Conservation (phyloP, 1,140 invertebrate genomes). For the Bombus affinis region DNA sequence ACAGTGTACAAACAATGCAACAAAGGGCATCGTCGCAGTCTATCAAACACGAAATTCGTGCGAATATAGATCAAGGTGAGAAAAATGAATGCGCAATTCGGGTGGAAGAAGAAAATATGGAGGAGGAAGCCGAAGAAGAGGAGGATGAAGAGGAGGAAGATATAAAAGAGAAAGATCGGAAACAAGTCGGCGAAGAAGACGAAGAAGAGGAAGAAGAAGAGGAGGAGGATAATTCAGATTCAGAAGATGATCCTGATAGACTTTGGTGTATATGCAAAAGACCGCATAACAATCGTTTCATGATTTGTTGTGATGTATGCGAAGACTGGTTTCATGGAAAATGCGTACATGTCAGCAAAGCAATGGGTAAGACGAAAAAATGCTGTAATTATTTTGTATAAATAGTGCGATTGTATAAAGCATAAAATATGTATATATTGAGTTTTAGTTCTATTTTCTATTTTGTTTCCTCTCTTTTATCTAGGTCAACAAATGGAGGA, state of each 20-base stretch:
- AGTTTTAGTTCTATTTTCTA: background rate
- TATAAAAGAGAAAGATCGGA: conserved; percentile 80
- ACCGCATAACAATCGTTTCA: conserved; percentile 97
- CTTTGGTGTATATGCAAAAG: conserved; percentile 98
- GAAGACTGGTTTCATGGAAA: conserved; percentile 99
- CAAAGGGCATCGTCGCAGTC: conserved; percentile 26
- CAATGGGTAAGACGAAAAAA: conserved; percentile 85
- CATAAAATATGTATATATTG: background rate
- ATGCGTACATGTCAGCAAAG: conserved; percentile 96
- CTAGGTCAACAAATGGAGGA: conserved; percentile 93
- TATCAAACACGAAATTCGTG: conserved; percentile 29
- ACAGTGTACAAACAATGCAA: conserved; percentile 30
- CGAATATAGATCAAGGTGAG: conserved; percentile 32
- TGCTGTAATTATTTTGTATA: background rate
- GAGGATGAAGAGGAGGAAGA: conserved; percentile 80
- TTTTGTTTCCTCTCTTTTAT: background rate
- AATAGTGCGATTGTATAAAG: background rate
- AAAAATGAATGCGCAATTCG: conserved; percentile 38
- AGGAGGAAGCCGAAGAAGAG: conserved; percentile 71
- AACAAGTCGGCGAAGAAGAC: conserved; percentile 87
- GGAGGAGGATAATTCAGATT: conserved; percentile 85
- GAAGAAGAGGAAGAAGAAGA: conserved; percentile 77
- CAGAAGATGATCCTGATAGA: conserved; percentile 96
- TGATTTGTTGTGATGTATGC: conserved; percentile 98
- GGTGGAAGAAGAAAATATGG: conserved; percentile 84